Base-by-base conservation (phyloP, 2,797 vertebrate genomes). In the Pseudocheirus occidentalis region DNA sequence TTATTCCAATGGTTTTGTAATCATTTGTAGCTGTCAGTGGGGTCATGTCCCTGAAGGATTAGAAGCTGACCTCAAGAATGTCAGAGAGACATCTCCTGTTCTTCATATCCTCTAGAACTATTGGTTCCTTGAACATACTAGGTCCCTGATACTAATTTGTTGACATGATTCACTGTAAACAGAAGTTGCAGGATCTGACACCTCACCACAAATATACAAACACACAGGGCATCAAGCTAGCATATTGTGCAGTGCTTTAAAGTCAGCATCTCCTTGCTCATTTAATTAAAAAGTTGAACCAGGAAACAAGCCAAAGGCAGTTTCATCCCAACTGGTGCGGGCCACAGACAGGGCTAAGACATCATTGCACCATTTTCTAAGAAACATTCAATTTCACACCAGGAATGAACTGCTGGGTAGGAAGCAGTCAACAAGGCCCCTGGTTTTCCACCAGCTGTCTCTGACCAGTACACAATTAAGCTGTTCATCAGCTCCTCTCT, bases 31-130 rank as follows among this genome's bases (percentile, higher is more conserved):
- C 40, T 50, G 10, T 87, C 40, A 87, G 21, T 11, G 40, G 40
- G 40, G 0, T 87, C 40, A 87, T 21, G 73, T 40, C 27, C 40
- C 40, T 50, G 21, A 50, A 81, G 40, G 24, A 46, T 50, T 50
- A 50, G 40, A 40, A 46, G 24, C 21, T 87, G 73, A 87, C 73
- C 21, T 87, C 40, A 50, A 24, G 40, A 87, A 50, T 46, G 10
- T 87, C 73, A 27, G 62, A 18, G 13, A 87, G 31, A 13, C 59
- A n/a, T 66, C 31, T 66, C 59, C 59, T 66, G 0, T 66, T 52
- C 29, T 40, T 55, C 27, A 55, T 29, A 29, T 12, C 34, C 59
- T n/a, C 34, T 9, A 29, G 0, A 2, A 28, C 1, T 40, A 5
- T 52, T 11, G 29, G 92, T n/a, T 59, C 28, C 24, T 14, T 31